Evolutionary conservation across 2,888 invertebrate genomes (phyloP).

Genomic region (Andricus quercusramuli): DNA sequence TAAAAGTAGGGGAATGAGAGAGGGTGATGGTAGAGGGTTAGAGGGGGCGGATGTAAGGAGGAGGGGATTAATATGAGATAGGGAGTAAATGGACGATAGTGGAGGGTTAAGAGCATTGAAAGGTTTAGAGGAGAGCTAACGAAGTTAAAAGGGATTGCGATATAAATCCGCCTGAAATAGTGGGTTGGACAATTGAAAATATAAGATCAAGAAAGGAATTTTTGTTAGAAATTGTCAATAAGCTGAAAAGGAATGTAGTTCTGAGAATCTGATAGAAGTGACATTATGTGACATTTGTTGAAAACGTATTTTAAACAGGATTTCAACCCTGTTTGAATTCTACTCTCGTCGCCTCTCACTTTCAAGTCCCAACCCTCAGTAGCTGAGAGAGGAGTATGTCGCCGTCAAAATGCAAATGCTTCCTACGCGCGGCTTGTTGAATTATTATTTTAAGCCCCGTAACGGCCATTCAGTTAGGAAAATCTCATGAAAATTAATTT

Average conservation of each 20-base stretch:
- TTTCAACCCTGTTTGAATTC: slow-evolving; percentile 4
- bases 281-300: not conserved
- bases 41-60: too few species aligned
- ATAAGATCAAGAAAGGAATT: not conserved
- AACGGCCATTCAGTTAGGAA: slow-evolving; percentile 69
- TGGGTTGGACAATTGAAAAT: not conserved
- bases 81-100: too few species aligned
- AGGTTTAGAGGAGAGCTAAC: too few species aligned
- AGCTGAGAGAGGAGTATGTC: slow-evolving; percentile 54
- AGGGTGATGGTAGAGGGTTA: too few species aligned
- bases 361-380: slow-evolving; percentile 5
- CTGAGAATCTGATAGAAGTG: not conserved
- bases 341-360: not conserved
- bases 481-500: slow-evolving; percentile 74
- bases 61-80: too few species aligned
- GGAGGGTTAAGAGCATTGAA: too few species aligned
- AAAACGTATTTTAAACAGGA: not conserved
- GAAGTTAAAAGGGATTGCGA: too few species aligned
- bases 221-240: not conserved
- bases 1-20: too few species aligned
- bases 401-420: slow-evolving; percentile 71
- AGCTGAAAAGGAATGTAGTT: not conserved
- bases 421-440: slow-evolving; percentile 68
- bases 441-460: slow-evolving; percentile 73
- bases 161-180: too few species aligned